Base-by-base conservation (phyloP, 2,113 vertebrate species). In the Prinia subflava region DNA sequence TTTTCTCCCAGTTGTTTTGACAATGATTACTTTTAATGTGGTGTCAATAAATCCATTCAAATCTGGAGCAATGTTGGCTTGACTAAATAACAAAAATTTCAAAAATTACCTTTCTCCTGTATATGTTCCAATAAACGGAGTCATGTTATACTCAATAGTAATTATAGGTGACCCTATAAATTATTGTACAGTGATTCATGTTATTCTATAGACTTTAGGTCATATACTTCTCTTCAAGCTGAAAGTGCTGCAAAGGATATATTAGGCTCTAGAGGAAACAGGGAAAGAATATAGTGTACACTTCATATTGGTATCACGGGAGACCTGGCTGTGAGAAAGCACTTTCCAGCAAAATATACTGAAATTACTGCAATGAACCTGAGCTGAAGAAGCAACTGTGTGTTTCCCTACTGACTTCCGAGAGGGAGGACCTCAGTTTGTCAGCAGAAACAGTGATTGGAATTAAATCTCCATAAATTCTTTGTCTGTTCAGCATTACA, bases 161-260 rank as follows among this genome's bases (percentile, higher is more conserved):
- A 81, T 86, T 83, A 93, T 52, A 90, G 63, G 47, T 74, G 71
- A 83, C 82, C 63, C 25, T 81, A 83, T 95, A 93, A 94, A 83
- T 91, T 90, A 96, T 25, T 93, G 93, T 83, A 65, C 88, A 68
- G 42, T 95, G 90, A 92, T 90, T 95, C 85, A 77, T 85, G 82
- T 87, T 95, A 86, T 91, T 85, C 82, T 95, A 71, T 86, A 88
- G 92, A 92, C 75, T 95, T 87, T 81, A 90, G 83, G 95, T 95
- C 92, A 83, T 87, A 89, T 37, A 94, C 83, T 79, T 82, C 69
- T 92, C 83, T 95, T 92, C 90, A 90, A 70, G 65, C 90, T 95
- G 79, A 92, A 93, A 95, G 92, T 94, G 68, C 68, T 95, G 83
- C 76, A 75, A 84, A 90, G 30, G 24, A 81, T 93, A 59, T 88